A percentile compares a stretch with the other conserved stretches of the same genome.
Evolutionary conservation across 2,888 invertebrate species (phyloP).

Genomic region (Scaptomyza tumidula): DNA sequence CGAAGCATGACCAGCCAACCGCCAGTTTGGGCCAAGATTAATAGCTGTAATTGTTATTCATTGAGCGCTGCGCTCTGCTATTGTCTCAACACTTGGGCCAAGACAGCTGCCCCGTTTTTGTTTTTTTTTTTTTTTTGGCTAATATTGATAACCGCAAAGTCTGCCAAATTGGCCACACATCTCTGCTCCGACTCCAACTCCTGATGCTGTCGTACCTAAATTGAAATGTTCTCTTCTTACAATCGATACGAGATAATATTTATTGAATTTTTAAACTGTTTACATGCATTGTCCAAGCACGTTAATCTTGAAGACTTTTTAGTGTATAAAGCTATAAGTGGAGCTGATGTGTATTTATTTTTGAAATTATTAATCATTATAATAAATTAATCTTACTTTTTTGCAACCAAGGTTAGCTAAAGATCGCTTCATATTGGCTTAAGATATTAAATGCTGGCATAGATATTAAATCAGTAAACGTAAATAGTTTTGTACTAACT

Average conservation of each 20-base stretch:
- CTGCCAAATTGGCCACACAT: slow-evolving; percentile 50
- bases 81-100: slow-evolving; percentile 72
- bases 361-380: slow-evolving; percentile 12
- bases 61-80: slow-evolving; percentile 74
- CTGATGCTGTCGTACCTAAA: slow-evolving; percentile 22
- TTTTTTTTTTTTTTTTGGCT: slow-evolving; percentile 31
- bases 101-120: slow-evolving; percentile 51
- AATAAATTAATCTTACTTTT: slow-evolving; percentile 1
- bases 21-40: slow-evolving; percentile 71
- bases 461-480: no score
- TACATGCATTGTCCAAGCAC: slow-evolving; percentile 2
- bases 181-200: slow-evolving; percentile 11
- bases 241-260: slow-evolving; percentile 20
- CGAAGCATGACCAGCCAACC: slow-evolving; percentile 9
- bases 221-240: slow-evolving; percentile 49
- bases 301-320: neutral
- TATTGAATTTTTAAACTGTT: slow-evolving; percentile 31
- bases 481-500: no score
- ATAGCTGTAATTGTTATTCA: slow-evolving; percentile 79
- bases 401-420: neutral
- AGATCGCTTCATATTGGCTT: no score
- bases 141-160: slow-evolving; percentile 55
- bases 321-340: neutral
- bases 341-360: slow-evolving; percentile 6
- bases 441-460: no score